Conservation (phyloP, 2,113 vertebrate species). For the Gorsachius goisagi region DNA sequence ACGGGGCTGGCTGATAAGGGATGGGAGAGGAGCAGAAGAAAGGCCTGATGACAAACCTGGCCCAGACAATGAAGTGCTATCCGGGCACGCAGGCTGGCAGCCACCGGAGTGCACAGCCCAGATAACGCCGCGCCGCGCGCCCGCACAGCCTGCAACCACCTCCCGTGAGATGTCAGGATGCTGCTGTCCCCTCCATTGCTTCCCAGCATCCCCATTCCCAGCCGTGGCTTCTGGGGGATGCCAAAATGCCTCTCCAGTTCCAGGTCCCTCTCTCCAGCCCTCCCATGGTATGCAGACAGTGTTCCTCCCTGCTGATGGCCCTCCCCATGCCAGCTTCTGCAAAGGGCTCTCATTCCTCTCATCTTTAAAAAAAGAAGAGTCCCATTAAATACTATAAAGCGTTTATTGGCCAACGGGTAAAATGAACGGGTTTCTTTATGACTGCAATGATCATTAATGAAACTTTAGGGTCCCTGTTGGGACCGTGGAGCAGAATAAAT, state of each 20-base stretch:
- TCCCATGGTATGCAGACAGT: accelerated
- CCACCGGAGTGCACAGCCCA: neutral
- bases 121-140: neutral
- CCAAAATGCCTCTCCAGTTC: neutral
- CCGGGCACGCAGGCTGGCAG: neutral
- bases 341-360: neutral
- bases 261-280: neutral
- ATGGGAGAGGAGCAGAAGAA: neutral
- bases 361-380: neutral
- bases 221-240: neutral
- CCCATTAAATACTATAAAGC: neutral
- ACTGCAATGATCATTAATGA: slow-evolving; percentile 40
- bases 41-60: neutral
- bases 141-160: accelerated
- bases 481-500: neutral
- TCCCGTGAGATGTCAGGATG: accelerated
- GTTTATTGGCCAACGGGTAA: slow-evolving; percentile 6
- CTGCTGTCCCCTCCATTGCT: neutral
- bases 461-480: slow-evolving; percentile 19
- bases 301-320: neutral
- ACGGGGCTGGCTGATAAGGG: neutral
- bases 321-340: neutral
- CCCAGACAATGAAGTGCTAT: slow-evolving; percentile 11
- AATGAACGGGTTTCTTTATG: neutral
- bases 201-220: neutral